Evolutionary conservation across 1,140 invertebrate genomes (phyloP), one percentile per base, ranked within the genome.

Genomic region (Chrysoperla carnea): DNA sequence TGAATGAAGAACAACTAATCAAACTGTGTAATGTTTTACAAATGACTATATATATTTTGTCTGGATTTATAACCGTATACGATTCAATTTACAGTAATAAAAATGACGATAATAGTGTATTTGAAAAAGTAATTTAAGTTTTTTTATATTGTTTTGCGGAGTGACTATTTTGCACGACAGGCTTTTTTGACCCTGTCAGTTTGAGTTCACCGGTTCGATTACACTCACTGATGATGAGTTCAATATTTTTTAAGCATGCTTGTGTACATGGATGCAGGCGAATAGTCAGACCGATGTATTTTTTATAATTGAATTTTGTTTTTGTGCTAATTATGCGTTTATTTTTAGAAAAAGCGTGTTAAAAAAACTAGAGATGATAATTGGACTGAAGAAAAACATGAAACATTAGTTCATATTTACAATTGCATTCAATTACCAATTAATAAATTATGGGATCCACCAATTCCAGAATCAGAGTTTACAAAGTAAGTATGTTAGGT

Each of bases 401-500:
- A 59, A 41, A 63, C 64, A 9, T 53, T 81, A 23, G 57, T 67
- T 33, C 49, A 62, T 12, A 45, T 81, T n/a, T 65, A 68, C 44
- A 58, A 69, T 41, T 57, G 76, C 40, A 46, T 79, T 8, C 64
- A 73, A 40, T 50, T 72, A 37, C 68, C 70, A 27, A 50, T 81
- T 6, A 58, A 68, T 31, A 63, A 68, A 46, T 57, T 81, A 1
- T 81, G 75, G 73, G 60, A 68, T 45, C 76, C 76, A 44, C 73
- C 75, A 11, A 62, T 80, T 27, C 65, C 72, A 29, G 78, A 81
- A 52, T 70, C 76, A 52, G 65, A 73, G 40, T 78, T 80, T 62
- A 61, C 79, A 15, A 70, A 64, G 73, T 77, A 61, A 63, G 58
- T 57, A 39, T 47, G 28, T n/a, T n/a, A n/a, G n/a, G n/a, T n/a